A percentile compares a stretch with the other conserved stretches of the same genome.
Evolutionary conservation across 2,113 vertebrate species (phyloP).

Genomic region (Triplophysa dalaica): DNA sequence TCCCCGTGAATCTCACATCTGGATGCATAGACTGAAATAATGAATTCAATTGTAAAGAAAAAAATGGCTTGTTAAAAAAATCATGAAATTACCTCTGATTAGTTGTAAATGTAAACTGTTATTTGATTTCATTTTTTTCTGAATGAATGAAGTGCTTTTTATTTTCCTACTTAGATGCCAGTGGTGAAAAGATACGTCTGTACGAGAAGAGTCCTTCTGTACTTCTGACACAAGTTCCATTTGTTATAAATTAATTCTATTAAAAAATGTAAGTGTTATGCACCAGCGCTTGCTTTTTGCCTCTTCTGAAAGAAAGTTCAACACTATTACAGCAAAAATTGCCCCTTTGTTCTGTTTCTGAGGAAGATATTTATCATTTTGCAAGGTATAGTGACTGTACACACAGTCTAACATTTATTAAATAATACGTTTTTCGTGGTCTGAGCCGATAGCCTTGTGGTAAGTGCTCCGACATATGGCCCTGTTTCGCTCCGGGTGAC

Average conservation of each 20-base stretch:
- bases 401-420: too few relatives aligned
- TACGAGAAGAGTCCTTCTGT: slow-evolving; percentile 99
- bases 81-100: slow-evolving; percentile 99
- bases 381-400: too few relatives aligned
- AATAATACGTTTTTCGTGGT: too few relatives aligned
- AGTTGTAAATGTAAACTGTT: slow-evolving; percentile 98
- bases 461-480: too few relatives aligned
- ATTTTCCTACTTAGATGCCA: slow-evolving; percentile 99
- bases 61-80: slow-evolving; percentile 97
- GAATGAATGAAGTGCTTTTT: slow-evolving; percentile 99
- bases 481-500: too few relatives aligned
- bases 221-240: slow-evolving; percentile 99
- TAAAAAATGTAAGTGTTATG: slow-evolving; percentile 99
- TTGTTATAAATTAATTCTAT: slow-evolving; percentile 99
- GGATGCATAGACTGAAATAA: slow-evolving; percentile 98
- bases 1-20: slow-evolving; percentile 91
- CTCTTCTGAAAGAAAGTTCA: slow-evolving; percentile 48
- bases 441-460: too few relatives aligned
- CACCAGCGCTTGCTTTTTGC: slow-evolving; percentile 78
- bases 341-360: too few relatives aligned
- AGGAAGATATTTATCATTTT: too few relatives aligned
- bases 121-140: slow-evolving; percentile 76
- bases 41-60: slow-evolving; percentile 79
- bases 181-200: slow-evolving; percentile 98
- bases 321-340: neutral